These are phyloP conservation scores for Apomyelois bistriatella DNA, from an alignment of 2,888 invertebrate species.

Conservation along the genomic window DNA sequence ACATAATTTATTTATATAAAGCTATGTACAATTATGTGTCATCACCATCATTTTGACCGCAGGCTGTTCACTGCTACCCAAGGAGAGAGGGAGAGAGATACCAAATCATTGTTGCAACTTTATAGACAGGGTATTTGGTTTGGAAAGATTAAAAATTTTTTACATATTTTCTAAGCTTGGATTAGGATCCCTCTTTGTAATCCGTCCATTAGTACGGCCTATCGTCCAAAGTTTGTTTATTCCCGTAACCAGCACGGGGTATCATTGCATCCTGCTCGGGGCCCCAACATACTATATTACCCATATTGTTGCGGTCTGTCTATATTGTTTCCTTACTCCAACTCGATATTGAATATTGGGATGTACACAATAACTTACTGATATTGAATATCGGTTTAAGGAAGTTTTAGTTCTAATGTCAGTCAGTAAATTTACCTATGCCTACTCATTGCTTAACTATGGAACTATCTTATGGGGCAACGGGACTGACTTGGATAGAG, in stretches of 20 bases:
- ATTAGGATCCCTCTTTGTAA: no score
- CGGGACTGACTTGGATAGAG: neutral
- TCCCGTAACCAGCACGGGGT: constrained; percentile 10
- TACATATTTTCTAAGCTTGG: no score
- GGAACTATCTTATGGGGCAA: neutral
- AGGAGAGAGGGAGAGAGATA: no score
- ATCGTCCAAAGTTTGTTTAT: constrained; percentile 15
- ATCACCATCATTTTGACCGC: no score
- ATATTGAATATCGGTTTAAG: neutral
- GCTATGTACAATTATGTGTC: no score
- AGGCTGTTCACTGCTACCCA: no score
- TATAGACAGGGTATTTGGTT: no score
- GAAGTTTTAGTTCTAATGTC: no score
- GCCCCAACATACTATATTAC: constrained; percentile 4
- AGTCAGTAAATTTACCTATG: no score
- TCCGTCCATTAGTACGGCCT: constrained; percentile 9
- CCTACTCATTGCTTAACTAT: neutral
- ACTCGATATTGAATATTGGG: constrained; percentile 4
- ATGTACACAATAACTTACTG: neutral
- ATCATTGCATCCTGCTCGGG: constrained; percentile 7
- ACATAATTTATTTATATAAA: no score
- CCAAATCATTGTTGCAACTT: no score
- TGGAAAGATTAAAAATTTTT: no score
- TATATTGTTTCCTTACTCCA: constrained; percentile 1
- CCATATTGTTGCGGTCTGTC: constrained; percentile 7